Evolutionary conservation across 2,113 vertebrate genomes (phyloP), one percentile per base, ranked within the genome.

Genomic region (Mugil cephalus): DNA sequence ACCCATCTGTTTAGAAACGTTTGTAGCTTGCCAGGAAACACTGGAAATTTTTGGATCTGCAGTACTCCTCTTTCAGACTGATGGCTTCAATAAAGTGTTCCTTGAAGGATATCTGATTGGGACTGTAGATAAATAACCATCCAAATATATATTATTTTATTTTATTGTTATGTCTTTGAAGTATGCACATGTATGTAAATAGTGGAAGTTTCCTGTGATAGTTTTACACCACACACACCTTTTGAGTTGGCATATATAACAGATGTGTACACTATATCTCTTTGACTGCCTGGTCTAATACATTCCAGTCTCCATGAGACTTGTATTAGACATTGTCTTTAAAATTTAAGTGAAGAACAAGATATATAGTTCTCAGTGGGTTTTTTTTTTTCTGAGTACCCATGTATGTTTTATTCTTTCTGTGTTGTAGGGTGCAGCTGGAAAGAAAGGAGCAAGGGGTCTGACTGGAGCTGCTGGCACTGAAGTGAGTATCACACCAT

Each of bases 361-460:
- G 46, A 17, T 61, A 30, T 53, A 12, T 34, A 15, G 5, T 14
- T 14, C 30, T 51, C 9, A 24, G 12, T 10, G 1, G n/a, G n/a
- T n/a, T n/a, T n/a, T 4, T 24, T 39, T 11, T 30, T 24, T 52
- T 65, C 14, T 71, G 35, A 42, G 55, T 36, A 1, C 4, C 1
- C 34, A 17, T 75, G 46, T 72, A 18, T 74, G 18, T 75, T 46
- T 71, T 11, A 24, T 42, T 68, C 10, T 38, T 24, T n/a, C n/a
- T 1, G 1, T 86, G 10, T 75, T 92, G 58, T 83, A 99, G 97
- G 98, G 98, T 40, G 75, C 83, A 18, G 79, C 79, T 11, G 97
- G 97, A 48, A 96, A 95, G 84, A 96, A 95, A 92, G 97, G 98
- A 90, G 85, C 88, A 43, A 79, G 68, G 18, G 98, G 98, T 64